These are phyloP conservation scores for Mantis religiosa DNA, from an alignment of 2,888 invertebrate species.

Conservation along the genomic window DNA sequence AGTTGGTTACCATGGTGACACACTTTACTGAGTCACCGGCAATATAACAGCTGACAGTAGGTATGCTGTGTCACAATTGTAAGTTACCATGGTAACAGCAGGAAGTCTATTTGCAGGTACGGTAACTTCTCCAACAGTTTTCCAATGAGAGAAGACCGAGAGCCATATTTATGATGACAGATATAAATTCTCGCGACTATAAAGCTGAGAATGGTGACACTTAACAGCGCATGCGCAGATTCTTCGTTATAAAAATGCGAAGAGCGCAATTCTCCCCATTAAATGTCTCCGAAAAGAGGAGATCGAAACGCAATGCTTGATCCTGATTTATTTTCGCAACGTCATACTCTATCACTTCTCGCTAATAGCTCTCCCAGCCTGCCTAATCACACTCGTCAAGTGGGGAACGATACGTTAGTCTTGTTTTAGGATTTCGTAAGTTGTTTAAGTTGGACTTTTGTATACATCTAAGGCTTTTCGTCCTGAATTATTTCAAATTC, in stretches of 20 bases:
- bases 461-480: no score
- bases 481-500: no score
- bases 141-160: background rate
- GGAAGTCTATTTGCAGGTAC: no score
- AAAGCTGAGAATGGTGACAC: background rate
- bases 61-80: no score
- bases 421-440: no score
- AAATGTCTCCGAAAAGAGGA: background rate
- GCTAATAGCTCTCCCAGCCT: background rate
- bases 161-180: background rate
- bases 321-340: background rate
- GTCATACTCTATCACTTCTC: background rate
- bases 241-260: background rate
- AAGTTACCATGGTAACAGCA: no score
- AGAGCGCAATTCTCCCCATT: background rate
- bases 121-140: background rate
- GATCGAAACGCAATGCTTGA: background rate
- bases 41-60: no score
- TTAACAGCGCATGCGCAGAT: background rate
- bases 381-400: background rate
- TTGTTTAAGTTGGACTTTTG: no score
- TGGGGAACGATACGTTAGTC: no score
- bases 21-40: no score
- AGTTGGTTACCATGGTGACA: no score
- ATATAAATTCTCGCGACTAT: background rate